A percentile compares a stretch with the other conserved stretches of the same genome.
Conservation (phyloP, 2,113 vertebrate species). For the Mastomys natalensis region DNA sequence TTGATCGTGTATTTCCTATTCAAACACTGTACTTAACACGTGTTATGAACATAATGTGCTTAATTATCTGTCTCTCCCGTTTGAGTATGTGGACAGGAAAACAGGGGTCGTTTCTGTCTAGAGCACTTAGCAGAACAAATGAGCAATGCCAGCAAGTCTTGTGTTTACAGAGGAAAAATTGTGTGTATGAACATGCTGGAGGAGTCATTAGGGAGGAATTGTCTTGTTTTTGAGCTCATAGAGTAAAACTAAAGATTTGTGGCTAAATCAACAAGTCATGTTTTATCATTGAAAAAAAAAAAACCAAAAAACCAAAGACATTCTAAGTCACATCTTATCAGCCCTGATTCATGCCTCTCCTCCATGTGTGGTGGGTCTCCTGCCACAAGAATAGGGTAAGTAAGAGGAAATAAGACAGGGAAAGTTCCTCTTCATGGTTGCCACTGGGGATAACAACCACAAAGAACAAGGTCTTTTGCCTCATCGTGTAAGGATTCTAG, state of each 20-base stretch:
- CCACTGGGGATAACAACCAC: background rate
- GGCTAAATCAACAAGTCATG: background rate
- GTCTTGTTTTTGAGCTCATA: background rate
- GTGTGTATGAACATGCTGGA: background rate
- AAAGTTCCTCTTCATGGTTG: background rate
- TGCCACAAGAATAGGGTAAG: background rate
- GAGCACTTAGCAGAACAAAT: background rate
- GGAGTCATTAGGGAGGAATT: constrained; percentile 10
- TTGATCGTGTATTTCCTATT: constrained; percentile 46
- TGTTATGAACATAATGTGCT: constrained; percentile 39
- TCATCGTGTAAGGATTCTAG: background rate
- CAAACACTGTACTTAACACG: background rate
- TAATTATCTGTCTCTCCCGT: constrained; percentile 59
- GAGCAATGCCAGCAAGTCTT: background rate
- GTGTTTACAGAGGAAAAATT: background rate
- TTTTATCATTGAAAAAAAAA: background rate
- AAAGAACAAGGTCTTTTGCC: background rate
- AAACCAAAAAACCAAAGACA: too few relatives aligned
- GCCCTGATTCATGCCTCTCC: background rate
- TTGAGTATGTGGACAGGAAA: constrained; percentile 4
- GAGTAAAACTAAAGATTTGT: background rate
- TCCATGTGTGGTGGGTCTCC: background rate
- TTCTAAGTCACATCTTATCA: background rate
- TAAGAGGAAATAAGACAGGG: background rate
- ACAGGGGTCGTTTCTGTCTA: background rate